These are phyloP conservation scores for Paedocypris sp. DNA, from an alignment of 2,113 vertebrate genomes.

Conservation along the genomic window DNA sequence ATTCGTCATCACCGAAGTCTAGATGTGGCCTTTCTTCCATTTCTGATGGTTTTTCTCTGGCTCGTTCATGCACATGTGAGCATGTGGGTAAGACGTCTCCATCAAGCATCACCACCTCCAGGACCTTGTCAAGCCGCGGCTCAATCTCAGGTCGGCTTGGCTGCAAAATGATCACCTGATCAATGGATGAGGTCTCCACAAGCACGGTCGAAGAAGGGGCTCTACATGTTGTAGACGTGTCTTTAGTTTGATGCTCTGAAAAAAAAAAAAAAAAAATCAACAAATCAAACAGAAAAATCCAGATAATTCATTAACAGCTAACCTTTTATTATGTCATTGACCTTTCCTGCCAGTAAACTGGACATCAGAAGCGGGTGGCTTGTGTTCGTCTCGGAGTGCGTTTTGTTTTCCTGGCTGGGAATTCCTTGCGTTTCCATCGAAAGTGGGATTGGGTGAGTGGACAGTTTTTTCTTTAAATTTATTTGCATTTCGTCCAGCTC, in stretches of 20 bases:
- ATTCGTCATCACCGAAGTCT: not conserved
- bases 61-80: slow-evolving; percentile 16
- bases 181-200: not conserved
- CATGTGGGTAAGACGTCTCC: not conserved
- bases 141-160: slow-evolving; percentile 6
- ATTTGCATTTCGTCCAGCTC: slow-evolving; percentile 88
- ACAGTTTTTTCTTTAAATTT: slow-evolving; percentile 82
- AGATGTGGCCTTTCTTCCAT: slow-evolving; percentile 23
- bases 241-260: not conserved
- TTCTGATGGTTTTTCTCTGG: slow-evolving; percentile 5
- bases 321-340: slow-evolving; percentile 73
- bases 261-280: not conserved
- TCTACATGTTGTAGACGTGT: not conserved
- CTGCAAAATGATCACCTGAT: not conserved
- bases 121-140: slow-evolving; percentile 18
- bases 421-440: slow-evolving; percentile 29
- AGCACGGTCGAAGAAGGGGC: not conserved
- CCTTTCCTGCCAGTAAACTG: slow-evolving; percentile 67
- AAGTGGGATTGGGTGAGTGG: slow-evolving; percentile 53
- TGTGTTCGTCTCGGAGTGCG: slow-evolving; percentile 11
- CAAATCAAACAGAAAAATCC: not conserved
- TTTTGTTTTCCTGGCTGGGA: slow-evolving; percentile 14
- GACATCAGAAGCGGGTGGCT: slow-evolving; percentile 62
- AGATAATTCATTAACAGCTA: too few species aligned
- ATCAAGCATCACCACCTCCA: slow-evolving; percentile 9